Conservation (phyloP, 2,888 invertebrate genomes). For the Drosophila affinis region DNA sequence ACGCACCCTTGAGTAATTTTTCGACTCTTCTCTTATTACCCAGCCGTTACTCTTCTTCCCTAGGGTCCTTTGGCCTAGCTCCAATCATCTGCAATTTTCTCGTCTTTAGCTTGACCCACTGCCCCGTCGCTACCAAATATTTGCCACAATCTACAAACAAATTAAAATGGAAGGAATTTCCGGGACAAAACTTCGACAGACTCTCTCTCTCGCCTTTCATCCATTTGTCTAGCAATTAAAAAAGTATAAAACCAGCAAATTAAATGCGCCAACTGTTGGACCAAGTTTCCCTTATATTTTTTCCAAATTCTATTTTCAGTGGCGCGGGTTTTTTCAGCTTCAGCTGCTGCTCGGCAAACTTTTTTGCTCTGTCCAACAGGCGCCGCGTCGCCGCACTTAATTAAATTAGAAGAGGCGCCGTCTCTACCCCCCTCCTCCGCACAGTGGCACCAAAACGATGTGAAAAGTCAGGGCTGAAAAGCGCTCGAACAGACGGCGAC, state of each 20-base stretch:
- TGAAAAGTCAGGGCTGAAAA: constrained; percentile 55
- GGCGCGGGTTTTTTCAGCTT: constrained; percentile 8
- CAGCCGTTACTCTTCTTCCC: too few relatives aligned
- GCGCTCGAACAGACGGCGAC: constrained; percentile 41
- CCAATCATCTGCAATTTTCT: constrained; percentile 21
- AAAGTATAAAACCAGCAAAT: constrained; percentile 78
- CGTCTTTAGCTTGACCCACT: constrained; percentile 18
- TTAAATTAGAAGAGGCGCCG: constrained; percentile 67
- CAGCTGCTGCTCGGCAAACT: constrained; percentile 43
- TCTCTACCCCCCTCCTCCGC: constrained; percentile 29
- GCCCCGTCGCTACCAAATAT: constrained; percentile 22
- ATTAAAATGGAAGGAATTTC: constrained; percentile 21
- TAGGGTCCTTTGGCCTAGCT: not conserved
- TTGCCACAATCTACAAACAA: constrained; percentile 42
- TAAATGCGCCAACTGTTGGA: constrained; percentile 73
- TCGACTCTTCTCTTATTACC: too few relatives aligned
- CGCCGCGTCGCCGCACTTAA: constrained; percentile 75
- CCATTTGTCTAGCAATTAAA: constrained; percentile 77
- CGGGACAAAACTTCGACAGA: constrained; percentile 10
- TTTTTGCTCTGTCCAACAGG: constrained; percentile 51
- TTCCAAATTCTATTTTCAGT: constrained; percentile 27
- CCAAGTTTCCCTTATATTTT: constrained; percentile 48
- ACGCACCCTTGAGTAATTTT: too few relatives aligned
- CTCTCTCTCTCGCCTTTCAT: constrained; percentile 37
- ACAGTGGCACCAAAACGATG: constrained; percentile 56